These are phyloP conservation scores for Eubucco bourcierii DNA, from an alignment of 2,113 vertebrate species.

Conservation along the genomic window DNA sequence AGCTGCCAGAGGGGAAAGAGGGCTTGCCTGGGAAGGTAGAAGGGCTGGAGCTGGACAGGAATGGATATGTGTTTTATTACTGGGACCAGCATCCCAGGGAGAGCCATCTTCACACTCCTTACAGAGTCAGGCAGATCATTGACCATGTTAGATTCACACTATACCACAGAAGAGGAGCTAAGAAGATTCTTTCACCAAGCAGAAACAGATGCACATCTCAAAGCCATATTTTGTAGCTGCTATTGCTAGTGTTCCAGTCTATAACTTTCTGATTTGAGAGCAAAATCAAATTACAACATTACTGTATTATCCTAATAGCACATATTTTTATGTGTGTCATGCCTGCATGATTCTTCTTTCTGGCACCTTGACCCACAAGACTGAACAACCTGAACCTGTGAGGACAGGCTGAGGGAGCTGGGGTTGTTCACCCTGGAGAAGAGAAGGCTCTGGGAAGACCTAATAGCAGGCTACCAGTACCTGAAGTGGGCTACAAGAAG, in stretches of 20 bases:
- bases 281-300: not conserved
- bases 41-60: not conserved
- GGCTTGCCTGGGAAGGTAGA: not conserved
- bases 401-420: too few species aligned
- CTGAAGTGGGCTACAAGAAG: too few species aligned
- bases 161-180: not conserved
- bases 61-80: not conserved
- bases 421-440: too few species aligned
- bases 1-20: not conserved
- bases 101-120: not conserved
- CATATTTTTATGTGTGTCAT: not conserved
- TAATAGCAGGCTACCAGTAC: too few species aligned
- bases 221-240: not conserved
- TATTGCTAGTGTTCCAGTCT: not conserved
- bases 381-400: not conserved
- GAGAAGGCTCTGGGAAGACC: too few species aligned
- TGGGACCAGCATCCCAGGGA: not conserved
- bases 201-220: not conserved
- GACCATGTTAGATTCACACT: rapidly evolving
- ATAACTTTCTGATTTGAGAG: not conserved
- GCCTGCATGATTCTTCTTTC: not conserved
- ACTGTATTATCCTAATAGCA: not conserved
- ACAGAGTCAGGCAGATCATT: not conserved
- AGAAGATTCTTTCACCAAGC: not conserved
- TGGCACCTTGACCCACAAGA: not conserved